Base-by-base conservation (phyloP, 2,888 invertebrate species). In the Chymomyza fuscimana region DNA sequence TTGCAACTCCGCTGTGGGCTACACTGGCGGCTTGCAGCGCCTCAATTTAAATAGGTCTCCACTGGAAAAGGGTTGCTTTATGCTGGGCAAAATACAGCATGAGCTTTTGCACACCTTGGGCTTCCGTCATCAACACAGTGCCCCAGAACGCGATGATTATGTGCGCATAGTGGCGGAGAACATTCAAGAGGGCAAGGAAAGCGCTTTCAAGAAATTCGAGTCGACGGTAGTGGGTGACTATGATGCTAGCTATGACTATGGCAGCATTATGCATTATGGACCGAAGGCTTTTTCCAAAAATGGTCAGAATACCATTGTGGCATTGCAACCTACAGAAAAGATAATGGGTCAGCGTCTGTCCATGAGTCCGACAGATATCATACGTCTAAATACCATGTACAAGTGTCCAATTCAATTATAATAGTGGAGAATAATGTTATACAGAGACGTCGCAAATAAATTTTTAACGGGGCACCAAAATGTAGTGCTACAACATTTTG, bases 251-350 rank as follows among this genome's bases (percentile, higher is more conserved):
- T 96, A 96, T 84, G 96, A 96, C 89, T 96, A 95, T 89, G 93
- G 94, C 78, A 96, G 96, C 77, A 95, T 96, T 1, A 95, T 96
- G 95, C 96, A 96, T 86, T 96, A 96, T 90, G 94, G 95, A 0
- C 93, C 93, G 46, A 94, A 93, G 40, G 95, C 96, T 0, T 96
- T 96, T 91, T 94, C 95, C 0, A 93, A 86, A 63, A 96, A 96
- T 89, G 93, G 94, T 1, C 89, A 93, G 83, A 93, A 94, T 51
- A 96, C 96, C 0, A 95, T 96, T 59, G 92, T 94, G 19, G 92
- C 96, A 0, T 60, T 74, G 29, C 76, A 77, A 16, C 69, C 74
- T 0, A 68, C 76, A 5, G 75, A 74, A 4, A 71, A 69, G 0
- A 7, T 52, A 12, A 67, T 67, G 54, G 67, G 67, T 15, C 67